phyloP scores from a whole-genome alignment of 2,888 invertebrate genomes.

The Alviniconcha strummeri region DNA sequence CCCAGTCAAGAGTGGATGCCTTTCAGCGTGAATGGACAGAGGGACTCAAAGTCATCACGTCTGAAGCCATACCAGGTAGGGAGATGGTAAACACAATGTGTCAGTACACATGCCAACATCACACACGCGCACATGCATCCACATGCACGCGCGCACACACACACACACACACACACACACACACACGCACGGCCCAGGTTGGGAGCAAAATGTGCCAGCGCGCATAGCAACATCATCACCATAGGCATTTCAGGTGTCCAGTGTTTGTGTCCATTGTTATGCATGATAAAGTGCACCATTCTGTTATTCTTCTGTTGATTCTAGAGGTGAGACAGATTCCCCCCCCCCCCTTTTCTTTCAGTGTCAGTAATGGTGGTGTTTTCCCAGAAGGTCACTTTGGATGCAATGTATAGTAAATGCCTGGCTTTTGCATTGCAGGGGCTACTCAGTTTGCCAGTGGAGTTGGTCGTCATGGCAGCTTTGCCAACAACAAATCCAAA shows the following conservation, averaged over 20 bases:
- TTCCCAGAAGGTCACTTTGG: too few relatives aligned
- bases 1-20: conserved; percentile 82
- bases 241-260: too few relatives aligned
- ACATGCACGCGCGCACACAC: background rate
- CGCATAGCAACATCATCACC: too few relatives aligned
- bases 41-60: conserved; percentile 77
- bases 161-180: conserved; percentile 2
- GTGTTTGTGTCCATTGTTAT: too few relatives aligned
- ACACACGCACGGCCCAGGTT: background rate
- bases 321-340: too few relatives aligned
- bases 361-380: too few relatives aligned
- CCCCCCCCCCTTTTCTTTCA: too few relatives aligned
- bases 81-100: background rate
- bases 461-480: conserved; percentile 58
- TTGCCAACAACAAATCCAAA: conserved; percentile 41
- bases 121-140: background rate
- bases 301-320: too few relatives aligned
- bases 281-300: too few relatives aligned
- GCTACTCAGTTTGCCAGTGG: conserved; percentile 56
- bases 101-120: background rate
- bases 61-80: conserved; percentile 69
- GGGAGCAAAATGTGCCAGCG: too few relatives aligned
- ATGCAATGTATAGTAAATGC: background rate
- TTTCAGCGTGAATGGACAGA: conserved; percentile 81
- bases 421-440: conserved; percentile 47